Conservation (phyloP, 1,140 invertebrate genomes). For the Drusus annulatus region DNA sequence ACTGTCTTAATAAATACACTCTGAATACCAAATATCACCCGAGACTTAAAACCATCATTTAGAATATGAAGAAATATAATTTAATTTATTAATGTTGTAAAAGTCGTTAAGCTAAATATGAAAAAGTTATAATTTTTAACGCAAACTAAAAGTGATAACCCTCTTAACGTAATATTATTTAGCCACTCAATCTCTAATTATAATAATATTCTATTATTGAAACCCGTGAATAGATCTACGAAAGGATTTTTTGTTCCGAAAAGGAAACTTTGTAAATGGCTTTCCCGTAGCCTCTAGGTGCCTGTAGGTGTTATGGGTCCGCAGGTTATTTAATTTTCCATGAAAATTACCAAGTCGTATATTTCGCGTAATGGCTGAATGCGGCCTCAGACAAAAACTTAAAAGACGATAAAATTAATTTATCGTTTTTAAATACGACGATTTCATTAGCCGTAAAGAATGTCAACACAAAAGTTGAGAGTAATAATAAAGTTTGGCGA, state of each 20-base stretch:
- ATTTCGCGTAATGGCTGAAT: conserved; percentile 17
- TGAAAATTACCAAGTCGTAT: conserved; percentile 18
- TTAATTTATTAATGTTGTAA: too few species aligned
- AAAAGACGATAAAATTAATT: conserved; percentile 32
- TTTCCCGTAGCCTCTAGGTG: background rate
- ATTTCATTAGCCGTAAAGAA: conserved; percentile 23
- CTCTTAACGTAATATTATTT: too few species aligned
- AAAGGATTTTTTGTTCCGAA: background rate
- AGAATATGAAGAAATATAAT: too few species aligned
- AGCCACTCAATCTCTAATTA: too few species aligned
- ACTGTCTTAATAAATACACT: too few species aligned
- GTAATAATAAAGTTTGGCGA: background rate
- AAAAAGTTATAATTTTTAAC: too few species aligned
- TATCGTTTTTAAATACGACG: conserved; percentile 32
- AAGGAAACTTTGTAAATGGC: background rate
- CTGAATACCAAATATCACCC: too few species aligned
- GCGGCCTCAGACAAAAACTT: conserved; percentile 23
- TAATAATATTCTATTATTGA: too few species aligned
- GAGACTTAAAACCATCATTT: too few species aligned
- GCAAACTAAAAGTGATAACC: too few species aligned
- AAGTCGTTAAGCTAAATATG: too few species aligned
- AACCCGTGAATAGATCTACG: too few species aligned
- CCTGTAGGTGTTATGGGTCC: background rate
- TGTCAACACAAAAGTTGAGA: conserved; percentile 15
- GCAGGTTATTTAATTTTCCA: conserved; percentile 19